Conservation (phyloP, 2,113 vertebrate species). For the Erythrocercus mccallii region DNA sequence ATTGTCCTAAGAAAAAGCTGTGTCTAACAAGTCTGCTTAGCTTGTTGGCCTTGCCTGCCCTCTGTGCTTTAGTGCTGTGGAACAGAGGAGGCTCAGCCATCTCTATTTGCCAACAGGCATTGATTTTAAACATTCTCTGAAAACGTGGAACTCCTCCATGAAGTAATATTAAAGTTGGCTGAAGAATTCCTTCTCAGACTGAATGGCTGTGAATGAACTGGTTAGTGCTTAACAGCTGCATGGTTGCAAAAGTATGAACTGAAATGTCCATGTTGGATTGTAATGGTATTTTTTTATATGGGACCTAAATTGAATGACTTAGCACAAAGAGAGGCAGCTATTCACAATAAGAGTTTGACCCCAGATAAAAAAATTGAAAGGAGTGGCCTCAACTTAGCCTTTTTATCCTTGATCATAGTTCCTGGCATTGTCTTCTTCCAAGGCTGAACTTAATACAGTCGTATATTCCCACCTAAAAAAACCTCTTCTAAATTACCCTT, state of each 20-base stretch:
- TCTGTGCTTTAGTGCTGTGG: not conserved
- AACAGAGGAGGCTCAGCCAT: not conserved
- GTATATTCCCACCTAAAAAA: not conserved
- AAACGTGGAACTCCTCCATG: not conserved
- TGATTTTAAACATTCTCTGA: not conserved
- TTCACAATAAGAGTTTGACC: not conserved
- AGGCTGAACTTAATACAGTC: not conserved
- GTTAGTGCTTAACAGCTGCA: not conserved
- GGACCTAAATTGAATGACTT: not conserved
- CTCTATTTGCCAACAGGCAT: not conserved
- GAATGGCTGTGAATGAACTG: not conserved
- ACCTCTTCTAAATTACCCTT: not conserved
- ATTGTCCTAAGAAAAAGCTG: not conserved
- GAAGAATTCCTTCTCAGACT: not conserved
- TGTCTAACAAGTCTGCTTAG: not conserved
- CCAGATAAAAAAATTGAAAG: slow-evolving; percentile 6
- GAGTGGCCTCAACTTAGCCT: not conserved
- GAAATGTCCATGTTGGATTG: not conserved
- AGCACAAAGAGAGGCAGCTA: not conserved
- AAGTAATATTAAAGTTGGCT: not conserved
- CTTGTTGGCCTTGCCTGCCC: not conserved
- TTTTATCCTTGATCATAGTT: slow-evolving; percentile 1
- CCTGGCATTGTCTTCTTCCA: not conserved
- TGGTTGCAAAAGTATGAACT: not conserved
- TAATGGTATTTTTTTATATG: not conserved